These are phyloP conservation scores for Euborellia annulipes DNA, from an alignment of 1,140 invertebrate species.

Conservation along the genomic window DNA sequence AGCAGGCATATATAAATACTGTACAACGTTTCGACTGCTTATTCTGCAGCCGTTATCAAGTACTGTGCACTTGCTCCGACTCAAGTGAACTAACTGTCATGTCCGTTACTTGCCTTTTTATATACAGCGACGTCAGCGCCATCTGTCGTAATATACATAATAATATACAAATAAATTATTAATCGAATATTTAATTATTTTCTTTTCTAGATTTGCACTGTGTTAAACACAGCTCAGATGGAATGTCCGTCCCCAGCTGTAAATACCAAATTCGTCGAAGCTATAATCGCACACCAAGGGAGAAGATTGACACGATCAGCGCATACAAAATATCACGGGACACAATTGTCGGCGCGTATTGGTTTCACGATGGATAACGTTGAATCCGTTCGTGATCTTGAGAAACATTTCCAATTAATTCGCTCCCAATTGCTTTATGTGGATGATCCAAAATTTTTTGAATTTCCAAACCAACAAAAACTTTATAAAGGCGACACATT, in stretches of 20 bases:
- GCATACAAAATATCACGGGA: no score
- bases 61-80: no score
- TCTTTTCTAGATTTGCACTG: constrained; percentile 44
- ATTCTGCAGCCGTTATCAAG: no score
- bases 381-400: constrained; percentile 67
- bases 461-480: constrained; percentile 73
- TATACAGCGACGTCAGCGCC: no score
- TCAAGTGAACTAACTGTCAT: no score
- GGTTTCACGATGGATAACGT: constrained; percentile 96
- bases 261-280: constrained; percentile 32
- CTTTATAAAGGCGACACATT: constrained; percentile 87
- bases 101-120: no score
- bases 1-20: no score
- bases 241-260: constrained; percentile 85
- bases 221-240: constrained; percentile 81
- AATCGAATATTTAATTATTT: no score
- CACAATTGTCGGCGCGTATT: constrained; percentile 50
- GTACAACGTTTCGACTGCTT: no score
- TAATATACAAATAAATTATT: no score
- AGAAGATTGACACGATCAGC: no score
- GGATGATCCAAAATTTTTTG: constrained; percentile 79
- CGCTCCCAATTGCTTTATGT: constrained; percentile 71
- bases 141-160: no score
- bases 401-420: constrained; percentile 68
- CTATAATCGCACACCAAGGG: not conserved